Conservation (phyloP, 2,888 invertebrate species). For the Eilema caniola region DNA sequence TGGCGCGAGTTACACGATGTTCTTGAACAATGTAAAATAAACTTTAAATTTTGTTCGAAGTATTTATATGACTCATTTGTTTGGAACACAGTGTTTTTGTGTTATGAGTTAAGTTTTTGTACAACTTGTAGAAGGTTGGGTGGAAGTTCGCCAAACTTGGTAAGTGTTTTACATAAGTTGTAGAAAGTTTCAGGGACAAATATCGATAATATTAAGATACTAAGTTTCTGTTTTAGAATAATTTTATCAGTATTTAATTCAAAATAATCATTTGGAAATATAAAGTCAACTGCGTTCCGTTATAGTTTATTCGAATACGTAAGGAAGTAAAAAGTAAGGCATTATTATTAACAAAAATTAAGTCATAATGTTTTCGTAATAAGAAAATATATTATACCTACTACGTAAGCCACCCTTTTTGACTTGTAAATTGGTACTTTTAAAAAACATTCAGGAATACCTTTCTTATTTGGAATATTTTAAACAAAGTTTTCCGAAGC, state of each 20-base stretch:
- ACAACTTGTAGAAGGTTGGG: constrained; percentile 37
- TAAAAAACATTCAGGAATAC: no score
- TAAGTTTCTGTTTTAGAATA: neutral
- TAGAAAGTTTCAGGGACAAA: constrained; percentile 30
- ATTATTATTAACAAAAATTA: no score
- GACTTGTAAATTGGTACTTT: no score
- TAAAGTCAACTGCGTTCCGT: neutral
- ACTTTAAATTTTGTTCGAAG: constrained; percentile 38
- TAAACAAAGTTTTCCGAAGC: neutral
- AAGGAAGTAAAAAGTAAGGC: neutral
- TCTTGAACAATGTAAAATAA: constrained; percentile 38
- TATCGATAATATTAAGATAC: constrained; percentile 39
- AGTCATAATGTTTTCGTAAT: no score
- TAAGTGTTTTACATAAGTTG: constrained; percentile 55
- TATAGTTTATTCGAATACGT: neutral
- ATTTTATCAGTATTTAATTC: neutral
- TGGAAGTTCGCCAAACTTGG: constrained; percentile 50
- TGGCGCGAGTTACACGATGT: constrained; percentile 53
- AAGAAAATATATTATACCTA: no score
- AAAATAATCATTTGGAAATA: neutral
- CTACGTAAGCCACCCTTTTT: no score
- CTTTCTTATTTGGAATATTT: neutral
- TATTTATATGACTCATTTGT: constrained; percentile 43
- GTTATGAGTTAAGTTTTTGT: constrained; percentile 47
- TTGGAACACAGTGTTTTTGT: constrained; percentile 46